Evolutionary conservation across 2,888 invertebrate species (phyloP).

Genomic region (Ptychoptera albimana): DNA sequence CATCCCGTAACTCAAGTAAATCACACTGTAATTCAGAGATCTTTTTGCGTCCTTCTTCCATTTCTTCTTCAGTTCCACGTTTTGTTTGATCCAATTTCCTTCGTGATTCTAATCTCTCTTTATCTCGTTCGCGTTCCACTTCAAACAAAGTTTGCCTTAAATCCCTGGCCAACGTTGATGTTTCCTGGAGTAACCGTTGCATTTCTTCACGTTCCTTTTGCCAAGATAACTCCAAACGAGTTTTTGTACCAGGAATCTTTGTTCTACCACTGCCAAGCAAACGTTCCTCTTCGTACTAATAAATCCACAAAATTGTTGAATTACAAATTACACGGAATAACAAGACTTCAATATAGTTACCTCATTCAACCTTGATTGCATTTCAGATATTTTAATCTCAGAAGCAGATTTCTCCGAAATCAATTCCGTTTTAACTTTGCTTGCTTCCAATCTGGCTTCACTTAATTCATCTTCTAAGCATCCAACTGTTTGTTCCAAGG

Average conservation of each 20-base stretch:
- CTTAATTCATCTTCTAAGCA: constrained; percentile 79
- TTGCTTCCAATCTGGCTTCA: constrained; percentile 64
- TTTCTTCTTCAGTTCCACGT: constrained; percentile 72
- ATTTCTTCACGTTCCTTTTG: constrained; percentile 88
- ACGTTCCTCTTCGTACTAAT: constrained; percentile 66
- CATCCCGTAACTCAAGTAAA: constrained; percentile 72
- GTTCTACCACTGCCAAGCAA: constrained; percentile 68
- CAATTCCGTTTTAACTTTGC: constrained; percentile 75
- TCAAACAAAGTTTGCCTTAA: constrained; percentile 75
- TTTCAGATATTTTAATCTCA: constrained; percentile 73
- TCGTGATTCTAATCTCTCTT: constrained; percentile 74
- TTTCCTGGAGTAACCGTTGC: constrained; percentile 76
- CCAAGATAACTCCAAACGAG: constrained; percentile 83
- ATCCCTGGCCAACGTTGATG: constrained; percentile 76
- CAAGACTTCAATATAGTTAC: too few species aligned
- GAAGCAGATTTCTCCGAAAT: constrained; percentile 74
- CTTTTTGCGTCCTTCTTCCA: constrained; percentile 76
- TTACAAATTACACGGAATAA: too few species aligned
- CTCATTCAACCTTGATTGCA: constrained; percentile 55
- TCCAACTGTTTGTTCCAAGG: constrained; percentile 67
- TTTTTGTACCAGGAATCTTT: constrained; percentile 70
- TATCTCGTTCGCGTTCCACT: constrained; percentile 79
- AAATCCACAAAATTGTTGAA: constrained; percentile 26
- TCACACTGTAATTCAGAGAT: constrained; percentile 73
- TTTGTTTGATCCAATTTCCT: constrained; percentile 72